A percentile compares a stretch with the other conserved stretches of the same genome.
phyloP scores from a whole-genome alignment of 2,888 invertebrate genomes.

The Prosapia bicincta region DNA sequence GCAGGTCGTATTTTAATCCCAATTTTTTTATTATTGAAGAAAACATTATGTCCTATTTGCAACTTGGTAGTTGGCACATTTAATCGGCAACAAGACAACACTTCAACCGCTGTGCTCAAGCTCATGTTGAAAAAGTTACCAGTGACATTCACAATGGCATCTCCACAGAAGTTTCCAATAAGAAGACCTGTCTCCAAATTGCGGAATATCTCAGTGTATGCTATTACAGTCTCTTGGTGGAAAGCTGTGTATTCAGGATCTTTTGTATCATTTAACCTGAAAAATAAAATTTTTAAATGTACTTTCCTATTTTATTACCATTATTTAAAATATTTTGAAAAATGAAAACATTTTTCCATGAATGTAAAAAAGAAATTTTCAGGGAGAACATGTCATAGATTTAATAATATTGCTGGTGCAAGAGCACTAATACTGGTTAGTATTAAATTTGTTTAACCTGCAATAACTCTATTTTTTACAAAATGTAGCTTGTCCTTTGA shows the following conservation, averaged over 20 bases:
- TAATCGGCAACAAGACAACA: conserved; percentile 77
- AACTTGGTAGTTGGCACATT: conserved; percentile 55
- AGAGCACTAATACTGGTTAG: no score
- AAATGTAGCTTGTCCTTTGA: no score
- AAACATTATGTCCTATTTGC: conserved; percentile 83
- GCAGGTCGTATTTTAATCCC: conserved; percentile 78
- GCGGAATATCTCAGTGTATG: conserved; percentile 80
- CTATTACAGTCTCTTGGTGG: conserved; percentile 82
- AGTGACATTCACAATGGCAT: conserved; percentile 80
- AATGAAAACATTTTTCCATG: no score
- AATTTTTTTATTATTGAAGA: conserved; percentile 68
- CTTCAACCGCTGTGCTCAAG: conserved; percentile 69
- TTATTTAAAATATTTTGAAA: no score
- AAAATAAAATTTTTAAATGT: no score
- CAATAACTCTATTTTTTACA: no score
- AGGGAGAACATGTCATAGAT: no score
- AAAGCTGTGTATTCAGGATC: conserved; percentile 73
- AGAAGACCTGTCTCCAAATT: conserved; percentile 87
- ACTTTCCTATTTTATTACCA: no score
- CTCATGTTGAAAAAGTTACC: conserved; percentile 86
- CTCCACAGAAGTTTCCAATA: conserved; percentile 84
- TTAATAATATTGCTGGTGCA: no score
- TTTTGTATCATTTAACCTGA: conserved; percentile 68
- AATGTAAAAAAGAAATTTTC: no score
- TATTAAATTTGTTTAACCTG: no score